Conservation (phyloP, 2,888 invertebrate species). For the Masnerella sp. region DNA sequence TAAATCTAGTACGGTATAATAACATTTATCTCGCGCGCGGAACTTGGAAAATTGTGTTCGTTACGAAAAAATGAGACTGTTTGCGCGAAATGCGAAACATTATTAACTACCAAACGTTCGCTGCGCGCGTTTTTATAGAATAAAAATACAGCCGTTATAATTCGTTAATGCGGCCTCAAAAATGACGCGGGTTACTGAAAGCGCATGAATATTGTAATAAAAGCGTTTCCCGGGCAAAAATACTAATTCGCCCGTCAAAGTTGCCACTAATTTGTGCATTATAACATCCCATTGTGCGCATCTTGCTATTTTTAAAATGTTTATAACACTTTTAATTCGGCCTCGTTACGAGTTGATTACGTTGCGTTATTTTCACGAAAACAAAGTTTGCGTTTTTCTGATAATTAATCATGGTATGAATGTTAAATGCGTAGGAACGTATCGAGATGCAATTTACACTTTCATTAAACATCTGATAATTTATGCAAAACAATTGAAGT, state of each 20-base stretch:
- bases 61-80: background rate
- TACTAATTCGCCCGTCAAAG: conserved; percentile 6
- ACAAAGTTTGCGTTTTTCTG: background rate
- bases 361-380: background rate
- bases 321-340: background rate
- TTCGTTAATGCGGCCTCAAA: conserved; percentile 9
- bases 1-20: no score
- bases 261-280: conserved; percentile 4
- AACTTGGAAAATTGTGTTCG: background rate
- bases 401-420: background rate
- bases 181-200: conserved; percentile 6
- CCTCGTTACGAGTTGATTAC: background rate
- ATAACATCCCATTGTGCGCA: background rate
- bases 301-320: background rate
- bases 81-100: background rate
- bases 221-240: conserved; percentile 13
- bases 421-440: background rate
- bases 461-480: background rate
- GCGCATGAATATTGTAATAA: conserved; percentile 18
- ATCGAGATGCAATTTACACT: background rate
- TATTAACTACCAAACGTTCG: no score
- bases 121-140: conserved; percentile 6
- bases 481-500: no score
- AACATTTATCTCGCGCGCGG: background rate
- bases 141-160: conserved; percentile 10